phyloP scores from a whole-genome alignment of 2,888 invertebrate species.

The Torymus aiolomorphi region DNA sequence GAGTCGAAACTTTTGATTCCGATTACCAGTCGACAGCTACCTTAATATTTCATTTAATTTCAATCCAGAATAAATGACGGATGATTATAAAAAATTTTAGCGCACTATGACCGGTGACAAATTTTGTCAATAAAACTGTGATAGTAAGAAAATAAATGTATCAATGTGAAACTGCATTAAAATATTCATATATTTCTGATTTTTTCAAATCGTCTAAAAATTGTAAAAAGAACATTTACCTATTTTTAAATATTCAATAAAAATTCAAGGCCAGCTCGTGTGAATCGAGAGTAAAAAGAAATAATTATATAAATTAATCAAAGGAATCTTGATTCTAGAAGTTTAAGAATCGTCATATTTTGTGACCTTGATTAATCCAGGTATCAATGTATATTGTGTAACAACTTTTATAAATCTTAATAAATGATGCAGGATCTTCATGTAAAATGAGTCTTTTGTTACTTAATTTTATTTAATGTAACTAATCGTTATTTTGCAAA shows the following conservation, averaged over 20 bases:
- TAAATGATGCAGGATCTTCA: slow-evolving; percentile 23
- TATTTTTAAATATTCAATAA: slow-evolving; percentile 29
- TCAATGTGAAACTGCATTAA: slow-evolving; percentile 19
- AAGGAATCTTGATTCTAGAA: slow-evolving; percentile 32
- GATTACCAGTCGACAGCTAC: too few relatives aligned
- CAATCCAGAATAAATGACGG: slow-evolving; percentile 9
- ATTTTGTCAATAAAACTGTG: slow-evolving; percentile 40
- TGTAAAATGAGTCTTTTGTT: slow-evolving; percentile 14
- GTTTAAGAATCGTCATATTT: slow-evolving; percentile 37
- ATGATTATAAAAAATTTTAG: slow-evolving; percentile 8
- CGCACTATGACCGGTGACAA: slow-evolving; percentile 7
- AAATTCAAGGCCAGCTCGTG: slow-evolving; percentile 55
- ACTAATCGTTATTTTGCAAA: slow-evolving; percentile 30
- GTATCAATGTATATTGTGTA: slow-evolving; percentile 23
- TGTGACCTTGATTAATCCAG: neutral
- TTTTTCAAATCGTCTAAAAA: slow-evolving; percentile 27
- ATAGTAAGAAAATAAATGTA: slow-evolving; percentile 45
- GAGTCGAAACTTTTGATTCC: too few relatives aligned
- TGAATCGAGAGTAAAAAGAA: slow-evolving; percentile 30
- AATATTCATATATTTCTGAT: slow-evolving; percentile 20
- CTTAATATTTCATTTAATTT: slow-evolving; percentile 18
- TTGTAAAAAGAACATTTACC: slow-evolving; percentile 14
- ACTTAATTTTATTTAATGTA: slow-evolving; percentile 27
- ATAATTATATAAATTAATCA: slow-evolving; percentile 15
- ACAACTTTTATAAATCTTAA: slow-evolving; percentile 36